Percentiles rank a stretch among this genome's conserved stretches.
Conservation (phyloP, 2,888 invertebrate genomes). For the Oligia fasciuncula region DNA sequence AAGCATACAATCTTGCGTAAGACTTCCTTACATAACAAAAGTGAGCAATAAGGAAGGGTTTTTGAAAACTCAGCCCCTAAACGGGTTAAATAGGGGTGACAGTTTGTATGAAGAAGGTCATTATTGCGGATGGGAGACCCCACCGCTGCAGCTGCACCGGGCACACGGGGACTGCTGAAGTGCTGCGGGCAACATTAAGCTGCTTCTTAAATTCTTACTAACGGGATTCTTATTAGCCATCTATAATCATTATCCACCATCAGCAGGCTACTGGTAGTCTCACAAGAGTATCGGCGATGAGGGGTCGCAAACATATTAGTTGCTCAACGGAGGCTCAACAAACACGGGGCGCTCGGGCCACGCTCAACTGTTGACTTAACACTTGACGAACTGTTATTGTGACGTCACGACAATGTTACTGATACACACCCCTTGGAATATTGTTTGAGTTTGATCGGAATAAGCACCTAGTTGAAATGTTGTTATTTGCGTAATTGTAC, state of each 20-base stretch:
- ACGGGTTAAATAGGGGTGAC: background rate
- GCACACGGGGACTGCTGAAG: too few relatives aligned
- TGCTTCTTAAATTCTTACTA: background rate
- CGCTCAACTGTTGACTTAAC: slow-evolving; percentile 47
- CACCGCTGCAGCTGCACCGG: too few relatives aligned
- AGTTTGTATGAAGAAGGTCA: too few relatives aligned
- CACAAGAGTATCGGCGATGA: slow-evolving; percentile 18
- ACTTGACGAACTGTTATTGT: slow-evolving; percentile 50
- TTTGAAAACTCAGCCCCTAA: too few relatives aligned
- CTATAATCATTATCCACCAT: background rate
- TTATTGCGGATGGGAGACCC: background rate
- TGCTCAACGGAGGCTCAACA: slow-evolving; percentile 30
- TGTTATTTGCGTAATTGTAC: background rate
- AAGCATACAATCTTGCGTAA: too few relatives aligned
- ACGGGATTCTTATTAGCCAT: slow-evolving; percentile 14
- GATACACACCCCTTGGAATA: slow-evolving; percentile 4
- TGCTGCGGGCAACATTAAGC: background rate
- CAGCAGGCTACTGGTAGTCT: slow-evolving; percentile 7
- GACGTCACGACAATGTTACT: slow-evolving; percentile 11
- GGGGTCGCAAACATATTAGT: slow-evolving; percentile 45
- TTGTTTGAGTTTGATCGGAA: background rate
- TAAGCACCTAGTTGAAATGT: background rate
- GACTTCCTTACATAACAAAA: background rate
- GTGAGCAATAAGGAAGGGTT: background rate
- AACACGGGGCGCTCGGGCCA: slow-evolving; percentile 8